Conservation (phyloP, 2,888 invertebrate genomes). For the Ethmia dodecea region DNA sequence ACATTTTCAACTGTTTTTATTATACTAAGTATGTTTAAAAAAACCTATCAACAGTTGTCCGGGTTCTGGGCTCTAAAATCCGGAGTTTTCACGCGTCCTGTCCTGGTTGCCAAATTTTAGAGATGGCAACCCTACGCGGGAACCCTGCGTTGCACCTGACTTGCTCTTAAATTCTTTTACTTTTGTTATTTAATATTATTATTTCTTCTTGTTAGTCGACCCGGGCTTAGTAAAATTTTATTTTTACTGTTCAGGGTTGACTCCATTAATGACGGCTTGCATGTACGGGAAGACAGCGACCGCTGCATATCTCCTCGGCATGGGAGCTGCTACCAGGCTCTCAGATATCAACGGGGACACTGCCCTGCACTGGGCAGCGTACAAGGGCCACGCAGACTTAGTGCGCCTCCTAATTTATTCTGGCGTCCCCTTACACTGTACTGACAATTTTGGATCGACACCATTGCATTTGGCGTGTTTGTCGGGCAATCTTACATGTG, state of each 20-base stretch:
- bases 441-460: slow-evolving; percentile 95
- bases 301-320: slow-evolving; percentile 92
- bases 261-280: slow-evolving; percentile 93
- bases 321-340: slow-evolving; percentile 90
- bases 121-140: too few relatives aligned
- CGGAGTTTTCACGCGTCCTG: too few relatives aligned
- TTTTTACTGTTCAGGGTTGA: slow-evolving; percentile 73
- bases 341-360: slow-evolving; percentile 96
- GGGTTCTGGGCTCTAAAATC: too few relatives aligned
- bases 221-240: too few relatives aligned
- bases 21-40: too few relatives aligned
- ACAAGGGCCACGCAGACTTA: slow-evolving; percentile 93
- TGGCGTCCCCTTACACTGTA: slow-evolving; percentile 92
- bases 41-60: too few relatives aligned
- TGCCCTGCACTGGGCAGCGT: slow-evolving; percentile 95
- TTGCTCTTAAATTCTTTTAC: too few relatives aligned
- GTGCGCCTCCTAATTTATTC: slow-evolving; percentile 93
- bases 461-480: slow-evolving; percentile 93
- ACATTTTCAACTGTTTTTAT: too few relatives aligned
- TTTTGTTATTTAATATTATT: too few relatives aligned
- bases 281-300: slow-evolving; percentile 96
- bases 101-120: too few relatives aligned
- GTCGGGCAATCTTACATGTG: slow-evolving; percentile 91
- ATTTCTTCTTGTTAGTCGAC: too few relatives aligned
- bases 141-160: too few relatives aligned